Conservation (phyloP, 2,797 vertebrate genomes). For the Lutjanus campechanus region DNA sequence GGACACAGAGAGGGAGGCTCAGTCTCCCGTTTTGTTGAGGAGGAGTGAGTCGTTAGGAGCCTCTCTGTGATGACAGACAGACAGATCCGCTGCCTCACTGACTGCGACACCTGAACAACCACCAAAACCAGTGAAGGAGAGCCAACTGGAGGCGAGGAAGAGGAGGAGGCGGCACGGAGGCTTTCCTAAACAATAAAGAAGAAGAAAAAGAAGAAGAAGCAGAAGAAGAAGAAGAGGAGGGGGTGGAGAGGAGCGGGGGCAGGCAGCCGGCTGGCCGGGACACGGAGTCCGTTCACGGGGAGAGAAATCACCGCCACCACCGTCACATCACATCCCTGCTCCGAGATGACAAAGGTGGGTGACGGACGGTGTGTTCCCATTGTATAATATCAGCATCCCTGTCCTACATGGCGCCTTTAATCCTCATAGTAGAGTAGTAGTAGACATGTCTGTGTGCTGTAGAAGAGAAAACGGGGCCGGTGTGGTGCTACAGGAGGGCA, state of each 20-base stretch:
- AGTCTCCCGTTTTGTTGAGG: constrained; percentile 48
- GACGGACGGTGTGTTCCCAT: constrained; percentile 41
- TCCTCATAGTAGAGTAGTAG: not conserved
- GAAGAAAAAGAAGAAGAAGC: not conserved
- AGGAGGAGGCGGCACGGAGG: constrained; percentile 23
- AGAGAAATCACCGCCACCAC: constrained; percentile 58
- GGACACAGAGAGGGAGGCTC: not conserved
- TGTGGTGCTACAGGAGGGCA: not conserved
- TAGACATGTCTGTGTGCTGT: constrained; percentile 8
- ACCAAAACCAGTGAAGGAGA: constrained; percentile 18
- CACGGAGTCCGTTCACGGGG: constrained; percentile 22
- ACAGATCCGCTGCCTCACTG: constrained; percentile 33
- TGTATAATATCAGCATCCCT: constrained; percentile 47
- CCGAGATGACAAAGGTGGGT: constrained; percentile 76
- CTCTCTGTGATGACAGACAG: constrained; percentile 43
- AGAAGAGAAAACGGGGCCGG: not conserved
- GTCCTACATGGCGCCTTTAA: constrained; percentile 44
- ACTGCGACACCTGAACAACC: constrained; percentile 54
- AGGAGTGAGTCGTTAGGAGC: constrained; percentile 54
- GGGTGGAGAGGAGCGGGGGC: not conserved
- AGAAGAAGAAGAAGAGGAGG: not conserved
- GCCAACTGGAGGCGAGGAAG: constrained; percentile 6
- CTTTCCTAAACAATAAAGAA: not conserved
- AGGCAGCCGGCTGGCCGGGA: constrained; percentile 50
- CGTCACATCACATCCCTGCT: constrained; percentile 51